Evolutionary conservation across 1,140 invertebrate species (phyloP), one percentile per base, ranked within the genome.

Genomic region (Drosophila tristis): DNA sequence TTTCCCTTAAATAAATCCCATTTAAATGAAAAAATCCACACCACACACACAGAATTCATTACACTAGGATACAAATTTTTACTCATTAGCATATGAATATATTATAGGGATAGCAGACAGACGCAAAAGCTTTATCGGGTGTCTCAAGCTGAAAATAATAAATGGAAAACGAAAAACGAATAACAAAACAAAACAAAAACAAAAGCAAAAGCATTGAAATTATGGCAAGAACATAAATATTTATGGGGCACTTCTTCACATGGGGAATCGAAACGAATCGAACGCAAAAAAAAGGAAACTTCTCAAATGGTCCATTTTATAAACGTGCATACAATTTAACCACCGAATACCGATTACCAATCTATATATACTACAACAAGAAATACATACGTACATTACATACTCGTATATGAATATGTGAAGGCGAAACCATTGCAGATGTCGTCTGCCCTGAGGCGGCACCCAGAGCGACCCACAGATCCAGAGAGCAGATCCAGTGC

Each of bases 241-340:
- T 54, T 49, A 57, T 43, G 65, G 15, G 67, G 43, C 39, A 39
- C 42, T 50, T 25, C 23, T 20, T 58, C 65, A 70, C 48, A 49
- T 11, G 50, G 31, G 9, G 11, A 39, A 39, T 39, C 35, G 35
- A 13, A 13, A 0, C 8, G 45, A 57, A 45, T 29, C 48, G 26
- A 43, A 39, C 5, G 42, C 4, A 25, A 65, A 13, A 16, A 48
- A 43, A 57, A 56, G 64, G 20, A 62, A 70, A 75, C 62, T 82
- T 79, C 80, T 82, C 79, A 78, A 89, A 89, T 84, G 85, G 84
- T 89, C 84, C 84, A 89, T 89, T 89, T 89, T 84, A 79, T 71
- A 56, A 70, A 80, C 53, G 65, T 63, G 68, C 80, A 84, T 55
- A 84, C 80, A 84, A 77, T 78, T 77, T 84, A 89, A 90, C 84